These are phyloP conservation scores for Brachionus asplanchnoidis DNA, from an alignment of 1,140 invertebrate species.

Conservation along the genomic window DNA sequence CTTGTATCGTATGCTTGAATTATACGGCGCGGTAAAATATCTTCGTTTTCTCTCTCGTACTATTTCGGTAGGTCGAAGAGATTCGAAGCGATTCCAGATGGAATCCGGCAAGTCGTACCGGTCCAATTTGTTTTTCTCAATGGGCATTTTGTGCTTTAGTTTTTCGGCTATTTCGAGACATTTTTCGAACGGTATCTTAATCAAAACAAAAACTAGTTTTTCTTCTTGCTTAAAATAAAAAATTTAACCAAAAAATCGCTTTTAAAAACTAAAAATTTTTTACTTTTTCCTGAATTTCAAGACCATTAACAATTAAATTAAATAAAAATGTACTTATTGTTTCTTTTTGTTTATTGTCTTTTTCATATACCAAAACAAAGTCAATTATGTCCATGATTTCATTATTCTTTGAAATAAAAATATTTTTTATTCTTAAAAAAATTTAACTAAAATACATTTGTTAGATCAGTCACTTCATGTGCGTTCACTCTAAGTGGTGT, in stretches of 20 bases:
- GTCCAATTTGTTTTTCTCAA: conserved; percentile 37
- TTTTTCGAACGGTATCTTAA: conserved; percentile 36
- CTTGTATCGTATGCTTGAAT: conserved; percentile 3
- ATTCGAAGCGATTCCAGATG: conserved; percentile 18
- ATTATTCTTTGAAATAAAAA: not conserved
- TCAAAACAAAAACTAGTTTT: not conserved
- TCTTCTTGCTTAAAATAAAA: not conserved
- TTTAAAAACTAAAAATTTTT: not conserved
- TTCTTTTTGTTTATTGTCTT: not conserved
- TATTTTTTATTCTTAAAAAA: not conserved
- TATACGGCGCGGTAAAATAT: conserved; percentile 39
- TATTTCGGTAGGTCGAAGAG: conserved; percentile 2
- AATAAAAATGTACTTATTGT: not conserved
- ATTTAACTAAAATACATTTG: not conserved
- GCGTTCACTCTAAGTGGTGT: not conserved
- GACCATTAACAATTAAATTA: conserved; percentile 5
- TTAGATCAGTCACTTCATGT: not conserved
- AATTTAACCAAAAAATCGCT: not conserved
- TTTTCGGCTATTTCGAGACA: conserved; percentile 30
- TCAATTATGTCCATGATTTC: conserved; percentile 3
- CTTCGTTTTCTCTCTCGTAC: not conserved
- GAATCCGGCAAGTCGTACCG: not conserved
- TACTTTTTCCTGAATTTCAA: conserved; percentile 13
- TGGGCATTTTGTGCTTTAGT: conserved; percentile 29
- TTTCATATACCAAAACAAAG: conserved; percentile 36